These are phyloP conservation scores for Clarias laeviceps DNA, from an alignment of 2,797 vertebrate genomes.

Conservation along the genomic window DNA sequence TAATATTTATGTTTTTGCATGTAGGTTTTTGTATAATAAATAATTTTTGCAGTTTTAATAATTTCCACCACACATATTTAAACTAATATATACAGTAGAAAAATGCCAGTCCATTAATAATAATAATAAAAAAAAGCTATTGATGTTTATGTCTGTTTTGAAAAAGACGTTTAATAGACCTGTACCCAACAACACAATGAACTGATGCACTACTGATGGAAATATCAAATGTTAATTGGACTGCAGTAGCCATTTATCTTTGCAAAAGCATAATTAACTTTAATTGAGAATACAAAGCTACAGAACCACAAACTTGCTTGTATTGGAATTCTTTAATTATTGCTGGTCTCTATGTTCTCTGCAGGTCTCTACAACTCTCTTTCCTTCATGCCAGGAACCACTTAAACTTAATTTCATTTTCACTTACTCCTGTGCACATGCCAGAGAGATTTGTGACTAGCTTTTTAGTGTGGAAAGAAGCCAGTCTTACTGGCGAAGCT, in stretches of 20 bases:
- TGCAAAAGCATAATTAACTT: slow-evolving; percentile 8
- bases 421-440: slow-evolving; percentile 45
- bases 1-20: neutral
- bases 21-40: neutral
- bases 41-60: neutral
- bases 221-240: neutral
- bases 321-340: slow-evolving; percentile 25
- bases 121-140: neutral
- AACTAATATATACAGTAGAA: neutral
- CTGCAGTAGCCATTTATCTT: slow-evolving; percentile 9
- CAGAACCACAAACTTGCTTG: neutral
- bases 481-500: slow-evolving; percentile 17
- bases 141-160: neutral
- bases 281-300: slow-evolving; percentile 11
- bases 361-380: slow-evolving; percentile 24
- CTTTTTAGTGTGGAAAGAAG: slow-evolving; percentile 16
- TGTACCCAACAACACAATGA: neutral
- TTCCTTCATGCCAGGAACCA: slow-evolving; percentile 48
- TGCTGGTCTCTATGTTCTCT: slow-evolving; percentile 8
- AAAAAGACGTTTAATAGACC: neutral
- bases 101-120: neutral
- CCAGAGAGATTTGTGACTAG: slow-evolving; percentile 39
- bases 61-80: neutral
- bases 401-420: slow-evolving; percentile 57
- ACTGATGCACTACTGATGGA: neutral